A percentile compares a stretch with the other conserved stretches of the same genome.
Conservation (phyloP, 2,888 invertebrate species). For the Xestoiulus laeticollis region DNA sequence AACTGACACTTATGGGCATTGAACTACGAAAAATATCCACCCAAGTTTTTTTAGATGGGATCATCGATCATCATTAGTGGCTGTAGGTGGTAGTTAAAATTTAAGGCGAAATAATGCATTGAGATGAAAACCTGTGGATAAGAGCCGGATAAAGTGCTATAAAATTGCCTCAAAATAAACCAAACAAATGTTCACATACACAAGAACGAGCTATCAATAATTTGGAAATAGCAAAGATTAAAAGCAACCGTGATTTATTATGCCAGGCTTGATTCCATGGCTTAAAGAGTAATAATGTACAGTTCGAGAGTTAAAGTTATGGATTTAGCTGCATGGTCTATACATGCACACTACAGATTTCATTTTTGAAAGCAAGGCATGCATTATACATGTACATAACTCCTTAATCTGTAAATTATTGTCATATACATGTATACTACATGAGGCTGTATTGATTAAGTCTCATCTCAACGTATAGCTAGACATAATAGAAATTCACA, state of each 20-base stretch:
- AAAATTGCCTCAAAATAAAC: not conserved
- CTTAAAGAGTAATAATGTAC: not conserved
- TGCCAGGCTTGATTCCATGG: not conserved
- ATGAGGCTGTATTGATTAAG: not conserved
- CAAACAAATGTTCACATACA: not conserved
- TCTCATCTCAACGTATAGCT: not conserved
- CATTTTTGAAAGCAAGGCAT: not conserved
- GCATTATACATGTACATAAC: not conserved
- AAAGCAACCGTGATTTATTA: not conserved
- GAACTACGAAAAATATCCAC: slow-evolving; percentile 14
- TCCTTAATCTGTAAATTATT: not conserved
- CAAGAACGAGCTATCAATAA: not conserved
- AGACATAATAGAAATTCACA: not conserved
- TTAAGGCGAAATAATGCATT: not conserved
- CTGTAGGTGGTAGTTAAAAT: slow-evolving; percentile 31
- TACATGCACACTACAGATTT: not conserved
- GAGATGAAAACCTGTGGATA: not conserved
- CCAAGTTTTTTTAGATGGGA: not conserved
- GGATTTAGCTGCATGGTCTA: not conserved
- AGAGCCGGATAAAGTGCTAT: not conserved
- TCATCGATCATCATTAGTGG: slow-evolving; percentile 38
- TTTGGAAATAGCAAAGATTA: not conserved
- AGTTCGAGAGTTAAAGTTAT: not conserved
- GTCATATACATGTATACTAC: not conserved
- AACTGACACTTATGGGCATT: slow-evolving; percentile 31